These are phyloP conservation scores for Solenodon paradoxus DNA, from an alignment of 2,113 vertebrate species.

Conservation along the genomic window DNA sequence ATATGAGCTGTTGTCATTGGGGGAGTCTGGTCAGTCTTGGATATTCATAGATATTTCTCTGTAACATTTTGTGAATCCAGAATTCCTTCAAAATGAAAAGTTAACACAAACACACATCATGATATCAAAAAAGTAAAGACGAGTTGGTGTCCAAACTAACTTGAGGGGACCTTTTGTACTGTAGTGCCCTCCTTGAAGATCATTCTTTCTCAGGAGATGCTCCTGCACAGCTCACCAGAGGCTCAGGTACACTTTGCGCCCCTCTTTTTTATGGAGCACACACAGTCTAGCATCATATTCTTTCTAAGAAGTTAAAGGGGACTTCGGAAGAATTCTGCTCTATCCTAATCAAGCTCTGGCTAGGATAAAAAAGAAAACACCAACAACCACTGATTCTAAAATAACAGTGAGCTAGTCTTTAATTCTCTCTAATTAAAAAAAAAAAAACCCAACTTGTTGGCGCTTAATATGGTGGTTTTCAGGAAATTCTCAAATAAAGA, in stretches of 20 bases:
- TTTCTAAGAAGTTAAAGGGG: background rate
- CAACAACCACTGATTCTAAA: background rate
- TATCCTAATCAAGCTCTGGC: background rate
- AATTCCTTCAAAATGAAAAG: background rate
- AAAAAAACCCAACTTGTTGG: background rate
- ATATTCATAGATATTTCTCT: background rate
- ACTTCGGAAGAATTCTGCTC: background rate
- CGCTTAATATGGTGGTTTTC: background rate
- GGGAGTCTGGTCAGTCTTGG: too few species aligned
- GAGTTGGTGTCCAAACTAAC: background rate
- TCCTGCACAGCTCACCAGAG: too few species aligned
- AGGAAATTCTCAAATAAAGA: conserved; percentile 3
- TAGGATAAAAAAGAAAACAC: background rate
- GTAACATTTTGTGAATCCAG: background rate
- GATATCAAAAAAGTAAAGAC: background rate
- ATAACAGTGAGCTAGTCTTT: background rate
- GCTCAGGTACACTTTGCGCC: too few species aligned
- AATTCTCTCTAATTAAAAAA: background rate
- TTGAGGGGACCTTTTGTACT: background rate
- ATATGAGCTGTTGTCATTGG: background rate
- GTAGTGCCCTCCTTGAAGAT: background rate
- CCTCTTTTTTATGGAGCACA: background rate
- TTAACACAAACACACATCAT: background rate
- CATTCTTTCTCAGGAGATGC: background rate
- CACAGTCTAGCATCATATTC: background rate